A percentile compares a stretch with the other conserved stretches of the same genome.
Evolutionary conservation across 2,113 vertebrate species (phyloP).

Genomic region (Cyphomyrus plagiostoma): DNA sequence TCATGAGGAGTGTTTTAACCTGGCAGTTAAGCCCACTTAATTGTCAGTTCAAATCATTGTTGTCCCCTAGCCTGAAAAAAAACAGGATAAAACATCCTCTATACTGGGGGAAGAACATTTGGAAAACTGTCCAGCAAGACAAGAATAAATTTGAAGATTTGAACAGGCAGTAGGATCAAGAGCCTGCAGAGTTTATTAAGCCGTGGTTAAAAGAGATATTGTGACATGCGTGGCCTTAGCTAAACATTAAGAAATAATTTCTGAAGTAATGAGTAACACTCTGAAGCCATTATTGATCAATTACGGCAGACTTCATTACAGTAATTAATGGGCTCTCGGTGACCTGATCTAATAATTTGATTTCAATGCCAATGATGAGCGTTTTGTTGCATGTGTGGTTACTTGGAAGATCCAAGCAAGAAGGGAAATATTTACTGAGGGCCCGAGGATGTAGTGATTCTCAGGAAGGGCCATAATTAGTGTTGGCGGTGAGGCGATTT

Average conservation of each 20-base stretch:
- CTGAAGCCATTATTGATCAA: not conserved
- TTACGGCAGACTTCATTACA: constrained; percentile 14
- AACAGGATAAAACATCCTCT: not conserved
- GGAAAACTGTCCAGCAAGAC: not conserved
- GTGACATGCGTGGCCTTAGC: constrained; percentile 35
- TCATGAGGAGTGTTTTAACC: not conserved
- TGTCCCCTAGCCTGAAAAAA: not conserved
- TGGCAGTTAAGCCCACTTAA: not conserved
- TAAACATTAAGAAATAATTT: constrained; percentile 46
- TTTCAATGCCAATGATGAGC: not conserved
- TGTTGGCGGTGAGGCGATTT: not conserved
- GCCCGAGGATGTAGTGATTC: constrained; percentile 27
- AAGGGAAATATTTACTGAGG: constrained; percentile 30
- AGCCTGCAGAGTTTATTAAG: constrained; percentile 51
- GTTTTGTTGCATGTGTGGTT: not conserved
- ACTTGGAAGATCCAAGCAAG: not conserved
- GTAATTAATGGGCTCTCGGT: constrained; percentile 16
- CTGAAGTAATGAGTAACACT: not conserved
- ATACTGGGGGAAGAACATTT: not conserved
- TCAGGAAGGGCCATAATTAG: constrained; percentile 37
- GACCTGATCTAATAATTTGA: constrained; percentile 10
- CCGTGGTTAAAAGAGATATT: constrained; percentile 53
- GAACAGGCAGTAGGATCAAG: not conserved
- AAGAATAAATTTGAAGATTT: not conserved
- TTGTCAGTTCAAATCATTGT: not conserved